Evolutionary conservation across 2,113 vertebrate genomes (phyloP), one percentile per base, ranked within the genome.

Genomic region (Myocastor coypus): DNA sequence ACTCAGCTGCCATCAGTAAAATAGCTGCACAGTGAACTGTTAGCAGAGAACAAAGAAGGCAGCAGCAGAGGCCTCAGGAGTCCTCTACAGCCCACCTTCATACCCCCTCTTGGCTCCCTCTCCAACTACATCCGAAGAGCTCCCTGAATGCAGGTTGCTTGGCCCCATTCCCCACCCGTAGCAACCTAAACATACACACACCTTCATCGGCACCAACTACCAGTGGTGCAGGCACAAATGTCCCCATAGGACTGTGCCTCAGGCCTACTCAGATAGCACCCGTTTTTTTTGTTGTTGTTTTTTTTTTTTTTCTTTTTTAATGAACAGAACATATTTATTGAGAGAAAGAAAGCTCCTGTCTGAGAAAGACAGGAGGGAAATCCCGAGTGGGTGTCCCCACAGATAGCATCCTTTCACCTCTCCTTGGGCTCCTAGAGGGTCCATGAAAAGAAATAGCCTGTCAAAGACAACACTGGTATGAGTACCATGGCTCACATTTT

Each of bases 11-110:
- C 4, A 24, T 17, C 2, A 42, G 34, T 37, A 4, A 37, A 17
- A 80, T 0, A 10, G 8, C 2, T 46, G 19, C 57, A 42, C 3
- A 19, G n/a, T 0, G 16, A n/a, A 4, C 1, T 5, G 34, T 5
- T 0, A 0, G 61, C 63, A 87, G 46, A 75, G 40, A 61, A 16
- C 0, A 0, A 13, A 22, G 50, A 28, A 66, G 59, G 42, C 71
- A 24, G 30, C 13, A 0, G 17, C 81, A 16, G 26, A 37, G 61
- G 50, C 4, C 55, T 37, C 59, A 11, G 34, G 3, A 5, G 40
- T 6, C 63, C 57, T 69, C 71, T 12, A 42, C 4, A 17, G 40
- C 26, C n/a, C 28, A 30, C 0, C 17, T 37, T n/a, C 37, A 42
- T 6, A 8, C 3, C 26, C 10, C 73, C 59, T 78, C 24, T 87